These are phyloP conservation scores for Pantelozetes paolii DNA, from an alignment of 2,888 invertebrate genomes.

Conservation along the genomic window DNA sequence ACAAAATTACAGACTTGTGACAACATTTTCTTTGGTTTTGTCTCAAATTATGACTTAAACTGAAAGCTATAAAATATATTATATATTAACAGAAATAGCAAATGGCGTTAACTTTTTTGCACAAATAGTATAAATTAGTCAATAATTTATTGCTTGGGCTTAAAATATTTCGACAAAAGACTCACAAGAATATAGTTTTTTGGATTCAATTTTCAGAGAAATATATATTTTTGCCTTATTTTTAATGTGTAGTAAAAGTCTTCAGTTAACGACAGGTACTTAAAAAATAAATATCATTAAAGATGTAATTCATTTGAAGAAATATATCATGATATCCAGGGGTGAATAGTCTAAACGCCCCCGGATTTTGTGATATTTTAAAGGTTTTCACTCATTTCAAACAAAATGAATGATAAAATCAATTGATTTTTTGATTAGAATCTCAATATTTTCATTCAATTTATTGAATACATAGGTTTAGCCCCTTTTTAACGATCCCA, in stretches of 20 bases:
- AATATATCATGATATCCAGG: background rate
- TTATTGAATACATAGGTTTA: no score
- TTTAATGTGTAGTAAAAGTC: slow-evolving; percentile 29
- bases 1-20: background rate
- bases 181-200: background rate
- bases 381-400: no score
- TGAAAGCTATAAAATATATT: background rate
- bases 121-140: background rate
- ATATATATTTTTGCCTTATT: background rate
- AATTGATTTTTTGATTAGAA: background rate
- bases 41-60: background rate
- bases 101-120: background rate
- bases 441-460: no score
- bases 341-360: no score
- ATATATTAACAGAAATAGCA: background rate
- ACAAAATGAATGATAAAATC: background rate
- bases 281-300: slow-evolving; percentile 22
- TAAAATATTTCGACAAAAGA: background rate
- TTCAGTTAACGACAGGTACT: background rate
- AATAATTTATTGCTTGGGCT: slow-evolving; percentile 11
- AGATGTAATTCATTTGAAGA: background rate
- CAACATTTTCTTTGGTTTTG: background rate
- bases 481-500: no score
- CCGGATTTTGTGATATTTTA: no score
- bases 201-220: background rate